These are phyloP conservation scores for Scaptomyza pallida DNA, from an alignment of 1,140 invertebrate species.

Conservation along the genomic window DNA sequence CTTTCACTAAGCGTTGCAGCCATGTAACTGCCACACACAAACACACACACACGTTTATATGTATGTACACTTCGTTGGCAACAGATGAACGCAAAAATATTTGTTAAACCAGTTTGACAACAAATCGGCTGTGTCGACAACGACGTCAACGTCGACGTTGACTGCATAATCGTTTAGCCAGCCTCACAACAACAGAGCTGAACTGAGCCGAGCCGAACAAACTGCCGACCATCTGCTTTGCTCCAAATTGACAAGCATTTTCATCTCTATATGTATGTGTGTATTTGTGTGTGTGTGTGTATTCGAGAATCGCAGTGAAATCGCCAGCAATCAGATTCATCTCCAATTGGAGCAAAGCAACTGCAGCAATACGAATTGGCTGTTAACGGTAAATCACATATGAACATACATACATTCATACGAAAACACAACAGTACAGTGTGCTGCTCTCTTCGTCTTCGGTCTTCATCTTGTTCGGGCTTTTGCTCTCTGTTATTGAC, in stretches of 20 bases:
- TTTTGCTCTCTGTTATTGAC: conserved; percentile 29
- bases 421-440: conserved; percentile 29
- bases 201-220: neutral
- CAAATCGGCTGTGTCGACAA: conserved; percentile 75
- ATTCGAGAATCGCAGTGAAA: conserved; percentile 74
- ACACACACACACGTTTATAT: conserved; percentile 1
- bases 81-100: conserved; percentile 80
- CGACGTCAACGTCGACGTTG: conserved; percentile 41
- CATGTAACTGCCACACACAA: conserved; percentile 59
- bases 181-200: conserved; percentile 1
- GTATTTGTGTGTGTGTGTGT: conserved; percentile 23
- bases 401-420: conserved; percentile 2
- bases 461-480: conserved; percentile 6
- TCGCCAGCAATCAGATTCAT: conserved; percentile 73
- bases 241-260: conserved; percentile 69
- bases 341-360: conserved; percentile 55
- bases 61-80: too few species aligned
- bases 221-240: conserved; percentile 16
- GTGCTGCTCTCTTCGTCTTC: conserved; percentile 24
- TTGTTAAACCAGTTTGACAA: conserved; percentile 83
- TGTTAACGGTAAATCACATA: conserved; percentile 75
- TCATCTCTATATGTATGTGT: conserved; percentile 25
- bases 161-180: conserved; percentile 73
- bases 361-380: conserved; percentile 50
- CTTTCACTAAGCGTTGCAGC: conserved; percentile 78